Evolutionary conservation across 1,140 invertebrate genomes (phyloP).

Genomic region (Ctenoplectra terminalis): DNA sequence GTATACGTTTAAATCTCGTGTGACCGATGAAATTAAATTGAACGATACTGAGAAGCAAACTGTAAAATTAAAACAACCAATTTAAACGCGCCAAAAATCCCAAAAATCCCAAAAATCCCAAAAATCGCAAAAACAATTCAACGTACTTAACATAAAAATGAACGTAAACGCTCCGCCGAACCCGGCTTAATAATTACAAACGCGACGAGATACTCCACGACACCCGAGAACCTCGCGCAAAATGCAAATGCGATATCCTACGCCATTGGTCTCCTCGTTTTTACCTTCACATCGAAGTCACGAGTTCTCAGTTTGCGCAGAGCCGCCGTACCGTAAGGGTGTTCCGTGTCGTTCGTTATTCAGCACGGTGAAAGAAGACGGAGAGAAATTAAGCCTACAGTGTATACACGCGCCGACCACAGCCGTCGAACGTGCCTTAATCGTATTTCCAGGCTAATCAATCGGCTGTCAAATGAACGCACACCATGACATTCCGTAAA

Average conservation of each 20-base stretch:
- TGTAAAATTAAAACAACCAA: too few relatives aligned
- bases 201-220: background rate
- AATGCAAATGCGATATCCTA: background rate
- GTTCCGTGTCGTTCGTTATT: background rate
- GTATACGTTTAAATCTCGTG: too few relatives aligned
- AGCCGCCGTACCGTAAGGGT: conserved; percentile 32
- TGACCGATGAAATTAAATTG: too few relatives aligned
- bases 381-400: background rate
- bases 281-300: conserved; percentile 2
- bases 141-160: too few relatives aligned
- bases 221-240: background rate
- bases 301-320: conserved; percentile 60
- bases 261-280: conserved; percentile 23
- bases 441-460: too few relatives aligned
- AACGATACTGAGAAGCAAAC: too few relatives aligned
- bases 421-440: background rate
- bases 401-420: background rate
- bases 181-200: background rate
- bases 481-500: conserved; percentile 57
- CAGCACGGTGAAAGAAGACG: background rate
- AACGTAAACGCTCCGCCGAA: background rate
- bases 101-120: too few relatives aligned
- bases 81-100: too few relatives aligned
- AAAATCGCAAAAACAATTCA: too few relatives aligned
- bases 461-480: conserved; percentile 30